A percentile compares a stretch with the other conserved stretches of the same genome.
Evolutionary conservation across 2,888 invertebrate species (phyloP).

Genomic region (Ornithoptera alexandrae): DNA sequence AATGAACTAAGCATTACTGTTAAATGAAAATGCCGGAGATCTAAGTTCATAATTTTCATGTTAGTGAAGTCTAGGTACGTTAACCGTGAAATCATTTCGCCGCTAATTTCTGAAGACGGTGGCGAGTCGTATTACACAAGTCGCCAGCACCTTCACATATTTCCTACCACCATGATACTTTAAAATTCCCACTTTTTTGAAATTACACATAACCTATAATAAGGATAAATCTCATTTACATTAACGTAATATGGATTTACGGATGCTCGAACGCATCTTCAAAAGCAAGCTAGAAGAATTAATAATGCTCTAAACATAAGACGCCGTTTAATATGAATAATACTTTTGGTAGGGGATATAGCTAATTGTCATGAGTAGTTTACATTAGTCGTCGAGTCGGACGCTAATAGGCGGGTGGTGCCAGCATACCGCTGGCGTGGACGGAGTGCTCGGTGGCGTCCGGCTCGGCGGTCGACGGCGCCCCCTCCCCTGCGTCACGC

Average conservation of each 20-base stretch:
- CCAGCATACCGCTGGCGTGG: conserved; percentile 79
- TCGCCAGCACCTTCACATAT: conserved; percentile 75
- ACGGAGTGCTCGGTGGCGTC: conserved; percentile 76
- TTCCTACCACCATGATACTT: conserved; percentile 59
- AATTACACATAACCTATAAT: conserved; percentile 48
- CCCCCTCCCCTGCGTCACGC: conserved; percentile 66
- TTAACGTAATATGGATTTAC: conserved; percentile 45
- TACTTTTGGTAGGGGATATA: conserved; percentile 75
- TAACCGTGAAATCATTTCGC: conserved; percentile 61
- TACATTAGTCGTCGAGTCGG: conserved; percentile 50
- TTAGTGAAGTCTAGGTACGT: conserved; percentile 63
- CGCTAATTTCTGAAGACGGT: conserved; percentile 74
- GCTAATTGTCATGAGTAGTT: conserved; percentile 50
- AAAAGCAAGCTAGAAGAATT: conserved; percentile 54
- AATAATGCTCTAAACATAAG: conserved; percentile 50
- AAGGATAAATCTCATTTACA: conserved; percentile 62
- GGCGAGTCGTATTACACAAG: conserved; percentile 71
- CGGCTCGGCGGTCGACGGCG: conserved; percentile 80
- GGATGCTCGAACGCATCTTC: conserved; percentile 53
- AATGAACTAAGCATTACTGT: conserved; percentile 67
- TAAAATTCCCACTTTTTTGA: conserved; percentile 58
- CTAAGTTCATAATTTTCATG: conserved; percentile 61
- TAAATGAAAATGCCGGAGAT: conserved; percentile 71
- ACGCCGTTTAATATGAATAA: conserved; percentile 64
- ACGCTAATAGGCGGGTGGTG: conserved; percentile 74